A percentile compares a stretch with the other conserved stretches of the same genome.
Evolutionary conservation across 2,888 invertebrate genomes (phyloP).

Genomic region (Pogonocherus hispidulus): DNA sequence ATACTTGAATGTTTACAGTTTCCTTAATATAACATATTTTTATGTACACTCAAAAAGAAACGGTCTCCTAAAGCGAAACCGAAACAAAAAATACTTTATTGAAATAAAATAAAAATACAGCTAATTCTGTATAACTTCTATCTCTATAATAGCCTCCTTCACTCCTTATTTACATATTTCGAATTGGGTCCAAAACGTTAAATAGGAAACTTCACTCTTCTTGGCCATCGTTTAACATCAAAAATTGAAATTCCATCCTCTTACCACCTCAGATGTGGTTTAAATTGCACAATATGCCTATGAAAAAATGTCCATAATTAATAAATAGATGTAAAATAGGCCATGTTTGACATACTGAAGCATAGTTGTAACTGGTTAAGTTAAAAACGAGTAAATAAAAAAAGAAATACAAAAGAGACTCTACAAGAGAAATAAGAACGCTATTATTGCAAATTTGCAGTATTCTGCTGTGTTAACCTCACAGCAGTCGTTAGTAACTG

Average conservation of each 20-base stretch:
- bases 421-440: too few relatives aligned
- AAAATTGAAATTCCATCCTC: background rate
- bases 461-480: too few relatives aligned
- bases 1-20: background rate
- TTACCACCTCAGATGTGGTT: slow-evolving; percentile 86
- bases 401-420: too few relatives aligned
- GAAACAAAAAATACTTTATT: background rate
- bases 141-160: background rate
- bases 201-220: background rate
- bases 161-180: background rate
- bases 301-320: too few relatives aligned
- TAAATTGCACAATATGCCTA: slow-evolving; percentile 89
- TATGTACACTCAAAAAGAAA: background rate
- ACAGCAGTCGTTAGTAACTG: too few relatives aligned
- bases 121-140: background rate
- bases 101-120: background rate
- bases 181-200: background rate
- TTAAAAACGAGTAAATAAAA: too few relatives aligned
- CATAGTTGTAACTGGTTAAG: too few relatives aligned
- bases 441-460: too few relatives aligned
- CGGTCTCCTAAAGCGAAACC: slow-evolving; percentile 1
- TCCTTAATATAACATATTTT: background rate
- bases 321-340: too few relatives aligned
- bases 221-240: background rate
- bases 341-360: too few relatives aligned